Evolutionary conservation across 2,797 vertebrate species (phyloP), one percentile per base, ranked within the genome.

Genomic region (Phrynocephalus forsythii): DNA sequence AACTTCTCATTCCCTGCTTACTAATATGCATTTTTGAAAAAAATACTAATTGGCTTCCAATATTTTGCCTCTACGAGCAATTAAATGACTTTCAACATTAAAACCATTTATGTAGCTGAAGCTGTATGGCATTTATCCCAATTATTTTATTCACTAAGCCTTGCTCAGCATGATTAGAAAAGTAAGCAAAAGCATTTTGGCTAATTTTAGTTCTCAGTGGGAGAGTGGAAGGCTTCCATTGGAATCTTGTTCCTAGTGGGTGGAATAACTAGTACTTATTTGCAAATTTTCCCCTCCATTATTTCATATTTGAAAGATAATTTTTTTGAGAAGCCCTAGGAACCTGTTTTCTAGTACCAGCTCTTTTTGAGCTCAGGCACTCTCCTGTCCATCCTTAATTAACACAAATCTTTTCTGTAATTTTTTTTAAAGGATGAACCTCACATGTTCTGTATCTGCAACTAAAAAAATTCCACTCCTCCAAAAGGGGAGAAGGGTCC

Each of bases 201-300:
- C 85, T 78, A 78, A 83, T 79, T 83, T 88, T 60, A 44, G 78
- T 79, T 88, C 86, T 83, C 86, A 83, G 75, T 80, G 68, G 78
- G 77, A 60, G 85, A 80, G 33, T 48, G 26, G 67, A 79, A 83
- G 67, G 33, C 63, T 50, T 88, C 66, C 50, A 30, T 71, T 72
- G 30, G 75, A 79, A 83, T 44, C 75, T 52, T 79, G 24, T 83
- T 83, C 67, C 50, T 88, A 79, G 86, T 3, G 68, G 63, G 86
- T 28, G 8, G 30, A 77, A 83, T 78, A 69, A 79, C 81, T 78
- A 60, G 69, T 87, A 76, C 44, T 87, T 75, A 82, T 60, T 76
- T 67, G 77, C 28, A 73, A 83, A 82, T 83, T 60, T 69, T 16
- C 50, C 50, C 67, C 67, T 79, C 28, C 77, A 72, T 86, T 86